Conservation (phyloP, 2,888 invertebrate species). For the Volucella zonaria region DNA sequence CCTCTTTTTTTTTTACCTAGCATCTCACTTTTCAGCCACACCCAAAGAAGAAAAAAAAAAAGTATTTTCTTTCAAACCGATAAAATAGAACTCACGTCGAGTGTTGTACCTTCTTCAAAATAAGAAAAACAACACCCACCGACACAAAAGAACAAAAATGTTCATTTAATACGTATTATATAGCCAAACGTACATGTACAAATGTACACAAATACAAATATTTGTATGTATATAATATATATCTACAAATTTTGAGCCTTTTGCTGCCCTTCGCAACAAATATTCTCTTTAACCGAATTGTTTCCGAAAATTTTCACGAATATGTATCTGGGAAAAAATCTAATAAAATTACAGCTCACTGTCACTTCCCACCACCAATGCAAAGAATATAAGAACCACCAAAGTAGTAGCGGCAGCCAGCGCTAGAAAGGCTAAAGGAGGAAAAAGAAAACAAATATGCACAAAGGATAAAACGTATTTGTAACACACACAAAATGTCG, state of each 20-base stretch:
- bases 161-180: constrained; percentile 55
- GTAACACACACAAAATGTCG: constrained; percentile 64
- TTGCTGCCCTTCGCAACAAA: constrained; percentile 74
- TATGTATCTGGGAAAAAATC: constrained; percentile 70
- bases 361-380: constrained; percentile 57
- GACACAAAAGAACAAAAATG: constrained; percentile 49
- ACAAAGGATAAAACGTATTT: constrained; percentile 71
- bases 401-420: constrained; percentile 26
- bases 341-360: constrained; percentile 70
- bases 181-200: constrained; percentile 29
- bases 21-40: constrained; percentile 67
- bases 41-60: constrained; percentile 37
- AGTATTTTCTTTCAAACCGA: constrained; percentile 71
- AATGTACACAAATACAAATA: background rate
- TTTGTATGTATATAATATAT: constrained; percentile 27
- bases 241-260: constrained; percentile 54
- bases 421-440: constrained; percentile 43
- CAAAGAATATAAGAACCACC: constrained; percentile 57
- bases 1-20: constrained; percentile 24
- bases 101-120: constrained; percentile 54
- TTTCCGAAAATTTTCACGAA: constrained; percentile 71
- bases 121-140: constrained; percentile 27
- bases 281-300: constrained; percentile 71
- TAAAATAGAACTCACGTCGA: constrained; percentile 68
- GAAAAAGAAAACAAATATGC: constrained; percentile 70